Base-by-base conservation (phyloP, 1,140 invertebrate genomes). In the Drosophila tsacasi region DNA sequence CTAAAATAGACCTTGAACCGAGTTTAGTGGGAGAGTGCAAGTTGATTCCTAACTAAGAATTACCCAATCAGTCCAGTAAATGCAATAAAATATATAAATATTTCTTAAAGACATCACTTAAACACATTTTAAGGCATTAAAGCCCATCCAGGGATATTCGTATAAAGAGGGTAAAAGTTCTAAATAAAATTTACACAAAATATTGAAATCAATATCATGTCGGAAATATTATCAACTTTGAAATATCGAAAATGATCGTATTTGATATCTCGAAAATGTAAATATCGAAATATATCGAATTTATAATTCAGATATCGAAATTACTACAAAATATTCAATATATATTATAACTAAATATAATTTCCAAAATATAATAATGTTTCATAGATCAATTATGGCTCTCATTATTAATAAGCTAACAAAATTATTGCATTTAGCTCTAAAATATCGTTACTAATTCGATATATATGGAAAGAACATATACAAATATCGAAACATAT, bases 21-120 rank as follows among this genome's bases (percentile, higher is more conserved):
- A 8, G 63, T 23, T 37, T 37, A 67, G 19, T 21, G 21, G 25
- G 17, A 42, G 19, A 21, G 37, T 63, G 55, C 55, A 58, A 23
- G 35, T 58, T 58, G 35, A 58, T 58, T 58, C 2, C 35, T 25
- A 58, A 40, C 19, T 25, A 25, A 58, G 27, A 59, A 44, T 62
- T 65, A 61, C 19, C 58, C 58, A 65, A 63, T 65, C 37, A 65
- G 21, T 25, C 62, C 21, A 50, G n/a, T 19, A 52, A 52, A 52
- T 32, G 10, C 49, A 30, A 52, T 19, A 6, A 52, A 30, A 30
- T 30, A 32, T 19, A 30, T 30, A 12, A 12, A 50, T 19, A 52
- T n/a, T 50, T 50, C 17, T 27, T 27, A 27, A 47, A 47, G 13
- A 10, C n/a, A 44, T 44, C 2, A 44, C 10, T 44, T 44, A 10